Conservation (phyloP, 2,113 vertebrate genomes). For the Esox niger region DNA sequence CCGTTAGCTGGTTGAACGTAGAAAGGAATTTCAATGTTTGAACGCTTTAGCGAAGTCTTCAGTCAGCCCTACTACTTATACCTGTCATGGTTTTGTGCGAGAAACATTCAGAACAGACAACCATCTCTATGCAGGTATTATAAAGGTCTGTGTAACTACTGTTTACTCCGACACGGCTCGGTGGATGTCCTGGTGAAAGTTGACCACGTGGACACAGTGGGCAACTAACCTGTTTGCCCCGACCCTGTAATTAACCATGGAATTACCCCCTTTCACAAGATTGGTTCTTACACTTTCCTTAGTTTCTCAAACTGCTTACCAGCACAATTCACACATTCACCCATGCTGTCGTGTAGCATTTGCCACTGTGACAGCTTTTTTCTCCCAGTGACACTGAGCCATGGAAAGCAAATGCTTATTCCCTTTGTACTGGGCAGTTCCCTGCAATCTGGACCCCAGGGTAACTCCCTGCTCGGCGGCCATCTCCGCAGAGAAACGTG, state of each 20-base stretch:
- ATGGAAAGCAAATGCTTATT: slow-evolving; percentile 37
- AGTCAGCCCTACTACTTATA: slow-evolving; percentile 25
- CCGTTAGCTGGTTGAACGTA: slow-evolving; percentile 14
- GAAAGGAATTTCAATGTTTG: slow-evolving; percentile 6
- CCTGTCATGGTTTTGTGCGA: slow-evolving; percentile 20
- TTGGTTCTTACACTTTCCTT: slow-evolving; percentile 30
- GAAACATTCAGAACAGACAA: slow-evolving; percentile 41
- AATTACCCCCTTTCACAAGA: slow-evolving; percentile 39
- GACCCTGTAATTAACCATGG: slow-evolving; percentile 54
- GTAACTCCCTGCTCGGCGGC: slow-evolving; percentile 5
- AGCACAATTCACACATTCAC: background rate
- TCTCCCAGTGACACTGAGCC: slow-evolving; percentile 33
- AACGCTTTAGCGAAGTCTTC: slow-evolving; percentile 14
- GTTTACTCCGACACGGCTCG: slow-evolving; percentile 29
- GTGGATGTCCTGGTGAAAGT: slow-evolving; percentile 49
- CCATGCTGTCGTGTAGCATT: slow-evolving; percentile 20
- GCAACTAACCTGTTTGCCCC: slow-evolving; percentile 20
- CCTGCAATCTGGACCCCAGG: slow-evolving; percentile 17
- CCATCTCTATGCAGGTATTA: slow-evolving; percentile 34
- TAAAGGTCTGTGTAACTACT: slow-evolving; percentile 30
- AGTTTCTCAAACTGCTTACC: background rate
- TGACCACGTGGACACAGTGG: background rate
- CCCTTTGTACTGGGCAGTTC: slow-evolving; percentile 35
- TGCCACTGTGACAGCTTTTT: slow-evolving; percentile 21
- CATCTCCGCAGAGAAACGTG: background rate